These are phyloP conservation scores for Xenotilapia caudafasciata DNA, from an alignment of 2,113 vertebrate species.

Conservation along the genomic window DNA sequence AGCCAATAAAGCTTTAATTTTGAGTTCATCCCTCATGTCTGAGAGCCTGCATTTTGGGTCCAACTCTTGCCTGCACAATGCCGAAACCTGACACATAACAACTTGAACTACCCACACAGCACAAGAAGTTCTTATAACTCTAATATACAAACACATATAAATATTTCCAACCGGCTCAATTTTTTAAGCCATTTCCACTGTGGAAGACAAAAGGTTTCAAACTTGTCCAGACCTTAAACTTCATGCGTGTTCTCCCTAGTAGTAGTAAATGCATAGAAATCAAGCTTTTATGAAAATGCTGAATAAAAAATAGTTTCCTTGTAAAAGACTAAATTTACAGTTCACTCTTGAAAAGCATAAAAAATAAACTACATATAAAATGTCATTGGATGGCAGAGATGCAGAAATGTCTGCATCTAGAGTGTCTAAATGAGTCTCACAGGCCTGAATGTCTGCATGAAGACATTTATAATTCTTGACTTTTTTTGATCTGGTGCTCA, in stretches of 20 bases:
- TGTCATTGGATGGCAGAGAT: not conserved
- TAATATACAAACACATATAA: not conserved
- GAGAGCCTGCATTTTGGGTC: no score
- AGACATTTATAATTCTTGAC: no score
- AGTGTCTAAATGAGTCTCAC: no score
- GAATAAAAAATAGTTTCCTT: not conserved
- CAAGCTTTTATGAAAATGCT: not conserved
- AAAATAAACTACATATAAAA: not conserved
- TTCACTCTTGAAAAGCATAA: not conserved
- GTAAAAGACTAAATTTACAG: not conserved
- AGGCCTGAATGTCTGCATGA: no score
- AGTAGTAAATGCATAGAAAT: not conserved
- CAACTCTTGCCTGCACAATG: no score
- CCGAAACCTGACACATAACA: not conserved
- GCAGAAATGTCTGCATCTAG: no score
- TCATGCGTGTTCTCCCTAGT: not conserved
- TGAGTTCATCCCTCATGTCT: no score
- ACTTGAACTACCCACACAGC: not conserved
- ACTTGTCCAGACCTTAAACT: not conserved
- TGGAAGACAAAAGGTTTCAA: not conserved
- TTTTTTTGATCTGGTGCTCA: no score
- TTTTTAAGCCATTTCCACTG: not conserved
- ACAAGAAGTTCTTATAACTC: not conserved
- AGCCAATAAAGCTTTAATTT: no score
- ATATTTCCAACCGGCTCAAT: not conserved